A percentile compares a stretch with the other conserved stretches of the same genome.
Evolutionary conservation across 2,113 vertebrate genomes (phyloP).

Genomic region (Anarrhichthys ocellatus): DNA sequence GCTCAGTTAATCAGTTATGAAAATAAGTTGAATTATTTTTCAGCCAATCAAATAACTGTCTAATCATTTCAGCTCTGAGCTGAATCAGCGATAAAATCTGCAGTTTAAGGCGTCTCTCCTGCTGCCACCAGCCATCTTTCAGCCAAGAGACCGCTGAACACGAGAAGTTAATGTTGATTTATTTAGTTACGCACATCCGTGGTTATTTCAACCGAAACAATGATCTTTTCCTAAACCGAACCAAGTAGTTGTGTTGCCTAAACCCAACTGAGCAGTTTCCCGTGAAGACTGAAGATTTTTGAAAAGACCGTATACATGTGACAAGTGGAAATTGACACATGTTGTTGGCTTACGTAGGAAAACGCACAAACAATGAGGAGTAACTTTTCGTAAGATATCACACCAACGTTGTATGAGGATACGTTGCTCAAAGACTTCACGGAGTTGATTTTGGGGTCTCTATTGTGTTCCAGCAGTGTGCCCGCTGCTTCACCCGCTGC

Average conservation of each 20-base stretch:
- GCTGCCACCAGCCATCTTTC: no score
- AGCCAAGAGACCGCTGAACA: no score
- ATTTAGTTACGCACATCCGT: no score
- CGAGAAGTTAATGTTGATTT: no score
- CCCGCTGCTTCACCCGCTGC: conserved; percentile 49
- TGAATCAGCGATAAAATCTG: no score
- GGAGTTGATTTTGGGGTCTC: conserved; percentile 17
- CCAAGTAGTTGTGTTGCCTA: no score
- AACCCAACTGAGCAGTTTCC: neutral
- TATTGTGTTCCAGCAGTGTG: conserved; percentile 34
- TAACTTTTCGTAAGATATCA: neutral
- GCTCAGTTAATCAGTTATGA: no score
- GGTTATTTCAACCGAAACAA: no score
- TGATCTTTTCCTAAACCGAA: neutral
- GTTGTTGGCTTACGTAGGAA: neutral
- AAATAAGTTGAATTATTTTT: no score
- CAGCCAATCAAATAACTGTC: no score
- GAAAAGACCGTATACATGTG: neutral
- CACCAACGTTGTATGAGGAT: neutral
- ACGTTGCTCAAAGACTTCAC: neutral
- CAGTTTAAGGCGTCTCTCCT: no score
- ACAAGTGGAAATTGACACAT: neutral
- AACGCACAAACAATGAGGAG: neutral
- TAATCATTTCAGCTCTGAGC: no score
- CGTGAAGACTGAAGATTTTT: neutral